Evolutionary conservation across 2,113 vertebrate genomes (phyloP).

Genomic region (Ivindomyrus marchei): DNA sequence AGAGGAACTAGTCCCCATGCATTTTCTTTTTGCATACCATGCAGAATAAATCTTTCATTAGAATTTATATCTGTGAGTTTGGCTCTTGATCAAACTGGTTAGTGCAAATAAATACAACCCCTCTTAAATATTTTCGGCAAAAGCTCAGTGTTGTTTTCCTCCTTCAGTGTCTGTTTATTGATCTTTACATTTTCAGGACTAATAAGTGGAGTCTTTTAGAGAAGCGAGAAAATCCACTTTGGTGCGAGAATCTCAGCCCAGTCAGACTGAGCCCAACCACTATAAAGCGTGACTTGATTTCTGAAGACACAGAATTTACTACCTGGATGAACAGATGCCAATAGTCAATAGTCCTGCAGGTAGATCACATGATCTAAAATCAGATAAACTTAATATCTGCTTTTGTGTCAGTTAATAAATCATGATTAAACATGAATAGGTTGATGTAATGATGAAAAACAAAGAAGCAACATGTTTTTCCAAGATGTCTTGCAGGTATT

Average conservation of each 20-base stretch:
- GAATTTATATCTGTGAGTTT: neutral
- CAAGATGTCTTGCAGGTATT: neutral
- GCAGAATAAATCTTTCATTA: neutral
- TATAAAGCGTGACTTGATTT: neutral
- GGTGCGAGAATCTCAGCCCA: neutral
- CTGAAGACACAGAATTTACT: neutral
- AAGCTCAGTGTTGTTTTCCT: neutral
- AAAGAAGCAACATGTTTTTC: neutral
- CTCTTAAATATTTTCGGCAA: neutral
- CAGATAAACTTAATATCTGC: neutral
- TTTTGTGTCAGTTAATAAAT: neutral
- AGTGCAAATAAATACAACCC: neutral
- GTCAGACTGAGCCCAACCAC: neutral
- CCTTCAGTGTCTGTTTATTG: neutral
- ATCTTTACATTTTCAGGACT: neutral
- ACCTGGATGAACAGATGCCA: neutral
- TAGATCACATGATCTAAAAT: neutral
- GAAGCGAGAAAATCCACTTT: neutral
- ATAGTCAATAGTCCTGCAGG: neutral
- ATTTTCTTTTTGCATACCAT: neutral
- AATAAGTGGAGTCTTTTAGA: neutral
- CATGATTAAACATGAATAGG: neutral
- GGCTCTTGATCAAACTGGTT: neutral
- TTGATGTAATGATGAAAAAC: neutral
- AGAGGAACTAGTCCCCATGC: neutral